phyloP scores from a whole-genome alignment of 2,888 invertebrate species.

The Esperia sulphurella region DNA sequence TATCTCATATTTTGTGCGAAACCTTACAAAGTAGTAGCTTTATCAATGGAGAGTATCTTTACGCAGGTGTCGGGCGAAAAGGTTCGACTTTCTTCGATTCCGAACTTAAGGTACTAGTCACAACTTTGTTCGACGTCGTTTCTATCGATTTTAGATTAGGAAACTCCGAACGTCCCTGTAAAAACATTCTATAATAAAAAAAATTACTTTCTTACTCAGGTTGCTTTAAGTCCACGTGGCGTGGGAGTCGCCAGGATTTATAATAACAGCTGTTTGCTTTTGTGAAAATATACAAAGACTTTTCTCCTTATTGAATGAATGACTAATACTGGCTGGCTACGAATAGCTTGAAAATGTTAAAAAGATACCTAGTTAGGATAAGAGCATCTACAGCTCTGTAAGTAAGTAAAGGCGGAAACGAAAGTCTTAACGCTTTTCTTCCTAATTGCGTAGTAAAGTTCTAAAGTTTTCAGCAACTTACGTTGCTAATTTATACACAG shows the following conservation, averaged over 20 bases:
- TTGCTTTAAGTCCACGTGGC: slow-evolving; percentile 10
- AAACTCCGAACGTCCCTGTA: slow-evolving; percentile 64
- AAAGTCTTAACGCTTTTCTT: too few species aligned
- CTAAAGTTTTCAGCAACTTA: too few species aligned
- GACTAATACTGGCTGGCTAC: too few species aligned
- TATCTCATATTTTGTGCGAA: slow-evolving; percentile 48
- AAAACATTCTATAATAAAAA: slow-evolving; percentile 73
- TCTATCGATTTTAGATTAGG: slow-evolving; percentile 77
- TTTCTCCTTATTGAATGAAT: too few species aligned
- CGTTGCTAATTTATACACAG: too few species aligned
- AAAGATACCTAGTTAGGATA: too few species aligned
- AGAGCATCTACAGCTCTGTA: too few species aligned
- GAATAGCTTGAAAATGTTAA: too few species aligned
- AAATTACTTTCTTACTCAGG: slow-evolving; percentile 28
- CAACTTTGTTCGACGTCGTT: slow-evolving; percentile 69
- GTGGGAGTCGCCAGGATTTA: slow-evolving; percentile 1
- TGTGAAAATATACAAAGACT: neutral
- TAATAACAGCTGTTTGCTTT: neutral
- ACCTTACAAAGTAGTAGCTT: slow-evolving; percentile 39
- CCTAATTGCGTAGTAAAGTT: too few species aligned
- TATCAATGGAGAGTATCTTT: slow-evolving; percentile 62
- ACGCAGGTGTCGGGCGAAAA: slow-evolving; percentile 69
- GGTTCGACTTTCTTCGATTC: slow-evolving; percentile 60
- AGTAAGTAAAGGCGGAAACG: too few species aligned
- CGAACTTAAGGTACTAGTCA: slow-evolving; percentile 69